Evolutionary conservation across 2,888 invertebrate species (phyloP).

Genomic region (Germaria angustata): DNA sequence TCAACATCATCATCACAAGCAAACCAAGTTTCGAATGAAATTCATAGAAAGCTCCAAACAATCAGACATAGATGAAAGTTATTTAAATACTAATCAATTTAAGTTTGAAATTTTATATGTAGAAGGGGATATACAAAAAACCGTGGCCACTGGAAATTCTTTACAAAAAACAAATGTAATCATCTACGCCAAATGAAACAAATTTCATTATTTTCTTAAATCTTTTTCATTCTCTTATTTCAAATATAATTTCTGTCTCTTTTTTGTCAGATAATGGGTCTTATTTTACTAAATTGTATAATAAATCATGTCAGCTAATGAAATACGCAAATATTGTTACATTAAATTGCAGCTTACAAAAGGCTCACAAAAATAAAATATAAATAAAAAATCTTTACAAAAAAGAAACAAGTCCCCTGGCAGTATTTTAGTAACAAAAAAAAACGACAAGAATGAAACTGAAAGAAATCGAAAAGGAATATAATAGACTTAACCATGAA

Average conservation of each 20-base stretch:
- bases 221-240: not conserved
- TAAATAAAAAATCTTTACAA: not conserved
- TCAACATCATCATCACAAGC: not conserved
- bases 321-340: slow-evolving; percentile 41
- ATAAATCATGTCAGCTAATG: slow-evolving; percentile 65
- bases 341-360: slow-evolving; percentile 6
- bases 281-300: slow-evolving; percentile 30
- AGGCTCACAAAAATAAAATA: not conserved
- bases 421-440: not conserved
- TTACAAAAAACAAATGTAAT: not conserved
- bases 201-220: not conserved
- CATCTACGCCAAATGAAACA: not conserved
- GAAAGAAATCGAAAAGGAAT: not conserved
- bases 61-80: not conserved
- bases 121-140: not conserved
- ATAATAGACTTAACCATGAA: slow-evolving; percentile 27
- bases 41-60: not conserved
- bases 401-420: slow-evolving; percentile 16
- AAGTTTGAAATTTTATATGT: slow-evolving; percentile 13
- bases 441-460: not conserved
- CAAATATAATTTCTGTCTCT: not conserved
- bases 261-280: not conserved
- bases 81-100: slow-evolving; percentile 58
- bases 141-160: slow-evolving; percentile 19
- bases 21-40: slow-evolving; percentile 4